phyloP scores from a whole-genome alignment of 2,113 vertebrate genomes.

The Chlorocebus sabaeus region DNA sequence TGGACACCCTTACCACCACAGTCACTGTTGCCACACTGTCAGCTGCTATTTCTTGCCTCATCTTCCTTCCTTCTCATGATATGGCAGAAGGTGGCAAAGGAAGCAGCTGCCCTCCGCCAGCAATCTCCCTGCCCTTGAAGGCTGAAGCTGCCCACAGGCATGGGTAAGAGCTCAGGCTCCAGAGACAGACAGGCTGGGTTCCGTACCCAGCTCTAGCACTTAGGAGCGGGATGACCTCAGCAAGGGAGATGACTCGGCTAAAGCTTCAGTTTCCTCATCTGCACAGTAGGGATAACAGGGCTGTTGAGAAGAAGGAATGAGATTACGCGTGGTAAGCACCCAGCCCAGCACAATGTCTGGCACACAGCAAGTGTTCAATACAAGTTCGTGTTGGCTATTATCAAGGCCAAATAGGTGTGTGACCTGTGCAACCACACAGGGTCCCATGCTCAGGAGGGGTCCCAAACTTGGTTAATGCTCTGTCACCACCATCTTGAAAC shows the following conservation, averaged over 20 bases:
- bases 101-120: slow-evolving; percentile 15
- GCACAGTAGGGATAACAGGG: neutral
- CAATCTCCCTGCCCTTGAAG: neutral
- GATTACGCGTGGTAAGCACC: neutral
- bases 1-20: neutral
- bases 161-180: neutral
- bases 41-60: slow-evolving; percentile 50
- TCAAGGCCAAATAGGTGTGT: neutral
- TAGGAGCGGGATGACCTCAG: slow-evolving; percentile 16
- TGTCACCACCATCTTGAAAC: neutral
- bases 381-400: neutral
- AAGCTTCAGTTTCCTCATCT: slow-evolving; percentile 37
- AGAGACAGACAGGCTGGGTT: neutral
- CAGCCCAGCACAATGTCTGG: neutral
- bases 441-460: neutral
- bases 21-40: neutral
- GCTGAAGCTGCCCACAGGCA: neutral
- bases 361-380: neutral
- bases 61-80: slow-evolving; percentile 57
- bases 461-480: neutral
- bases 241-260: neutral
- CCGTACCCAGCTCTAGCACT: neutral
- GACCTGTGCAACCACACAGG: neutral
- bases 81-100: neutral
- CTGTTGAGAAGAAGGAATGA: neutral